A percentile compares a stretch with the other conserved stretches of the same genome.
Conservation (phyloP, 2,888 invertebrate species). For the Macrosiphum euphorbiae region DNA sequence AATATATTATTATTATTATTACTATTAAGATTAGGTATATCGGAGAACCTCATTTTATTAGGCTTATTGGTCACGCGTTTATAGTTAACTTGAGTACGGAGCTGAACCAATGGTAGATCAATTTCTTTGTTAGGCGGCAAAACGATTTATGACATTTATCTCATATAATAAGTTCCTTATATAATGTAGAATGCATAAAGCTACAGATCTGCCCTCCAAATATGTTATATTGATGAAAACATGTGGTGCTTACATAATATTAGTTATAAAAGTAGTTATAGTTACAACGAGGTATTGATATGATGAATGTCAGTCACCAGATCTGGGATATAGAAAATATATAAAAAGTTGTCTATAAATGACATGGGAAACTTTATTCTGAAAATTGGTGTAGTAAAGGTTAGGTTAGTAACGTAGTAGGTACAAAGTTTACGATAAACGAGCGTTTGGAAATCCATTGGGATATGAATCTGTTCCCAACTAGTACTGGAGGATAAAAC, state of each 20-base stretch:
- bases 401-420: too few species aligned
- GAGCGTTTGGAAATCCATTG: not conserved
- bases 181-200: not conserved
- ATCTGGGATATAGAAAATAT: too few species aligned
- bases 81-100: not conserved
- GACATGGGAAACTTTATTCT: not conserved
- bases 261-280: too few species aligned
- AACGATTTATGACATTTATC: not conserved
- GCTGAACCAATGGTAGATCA: not conserved
- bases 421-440: not conserved
- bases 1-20: not conserved
- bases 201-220: not conserved
- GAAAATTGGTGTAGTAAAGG: not conserved
- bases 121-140: not conserved
- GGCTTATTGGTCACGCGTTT: not conserved
- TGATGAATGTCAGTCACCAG: too few species aligned
- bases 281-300: too few species aligned
- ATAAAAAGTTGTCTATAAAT: not conserved
- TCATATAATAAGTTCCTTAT: not conserved
- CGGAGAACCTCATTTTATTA: not conserved
- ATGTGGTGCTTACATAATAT: too few species aligned
- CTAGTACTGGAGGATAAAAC: not conserved
- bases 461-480: not conserved
- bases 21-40: not conserved
- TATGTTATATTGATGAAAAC: not conserved